Percentiles rank a stretch among this genome's conserved stretches.
These are phyloP conservation scores for Asbolus verrucosus DNA, from an alignment of 1,140 invertebrate species.

Conservation along the genomic window DNA sequence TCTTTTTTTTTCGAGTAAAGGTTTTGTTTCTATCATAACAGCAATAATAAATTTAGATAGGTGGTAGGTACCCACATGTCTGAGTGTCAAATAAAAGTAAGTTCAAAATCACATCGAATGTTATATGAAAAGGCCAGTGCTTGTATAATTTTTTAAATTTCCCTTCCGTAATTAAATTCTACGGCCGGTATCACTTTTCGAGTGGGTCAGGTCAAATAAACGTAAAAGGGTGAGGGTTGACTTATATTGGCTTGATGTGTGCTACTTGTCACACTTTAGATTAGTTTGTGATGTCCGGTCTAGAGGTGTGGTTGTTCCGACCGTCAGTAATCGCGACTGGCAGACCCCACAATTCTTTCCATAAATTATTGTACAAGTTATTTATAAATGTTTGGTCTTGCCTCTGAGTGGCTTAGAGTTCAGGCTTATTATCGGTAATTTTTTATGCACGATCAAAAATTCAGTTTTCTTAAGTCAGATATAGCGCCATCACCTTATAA, in stretches of 20 bases:
- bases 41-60: too few species aligned
- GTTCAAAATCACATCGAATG: too few species aligned
- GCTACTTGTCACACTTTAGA: slow-evolving; percentile 39
- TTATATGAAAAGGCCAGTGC: too few species aligned
- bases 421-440: slow-evolving; percentile 37
- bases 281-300: slow-evolving; percentile 46
- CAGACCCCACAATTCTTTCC: not conserved
- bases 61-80: too few species aligned
- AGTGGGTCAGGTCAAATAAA: not conserved
- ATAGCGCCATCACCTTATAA: not conserved
- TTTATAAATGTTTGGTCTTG: slow-evolving; percentile 48
- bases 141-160: too few species aligned
- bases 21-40: too few species aligned
- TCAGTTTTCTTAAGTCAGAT: too few species aligned
- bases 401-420: slow-evolving; percentile 47
- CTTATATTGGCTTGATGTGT: slow-evolving; percentile 28
- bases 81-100: too few species aligned
- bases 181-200: not conserved
- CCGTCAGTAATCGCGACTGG: slow-evolving; percentile 3
- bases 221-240: slow-evolving; percentile 18
- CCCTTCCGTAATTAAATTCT: too few species aligned
- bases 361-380: not conserved
- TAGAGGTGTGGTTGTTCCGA: slow-evolving; percentile 23
- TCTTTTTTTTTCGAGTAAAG: too few species aligned
- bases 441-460: too few species aligned